Evolutionary conservation across 2,888 invertebrate genomes (phyloP), one percentile per base, ranked within the genome.

Genomic region (Galeopsomyia nigrocyanea): DNA sequence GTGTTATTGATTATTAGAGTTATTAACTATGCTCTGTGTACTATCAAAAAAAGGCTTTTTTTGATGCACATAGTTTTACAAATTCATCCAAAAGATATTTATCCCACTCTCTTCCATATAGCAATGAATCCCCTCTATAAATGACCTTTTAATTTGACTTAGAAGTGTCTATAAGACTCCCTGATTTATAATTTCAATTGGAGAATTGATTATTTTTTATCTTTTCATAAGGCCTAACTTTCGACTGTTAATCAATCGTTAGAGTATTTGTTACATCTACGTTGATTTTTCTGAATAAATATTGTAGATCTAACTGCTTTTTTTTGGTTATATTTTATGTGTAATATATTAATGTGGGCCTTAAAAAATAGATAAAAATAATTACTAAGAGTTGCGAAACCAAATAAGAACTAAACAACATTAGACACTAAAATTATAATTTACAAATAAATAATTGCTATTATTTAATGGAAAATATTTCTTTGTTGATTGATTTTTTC

Each of bases 111-210:
- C 58, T 31, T 49, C 65, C 67, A 22, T 63, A 64, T 63, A 64
- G 64, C 46, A 21, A 65, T 58, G 63, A 31, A 68, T 49, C 63
- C 67, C 64, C n/a, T 55, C 47, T 39, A 50, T 51, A 66, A 39
- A 47, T 13, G 53, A 55, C 14, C 50, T 60, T 64, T 21, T 65
- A 55, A 68, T 68, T 73, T 73, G 73, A 73, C 73, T 73, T 73
- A 73, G 73, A 66, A 69, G 61, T 22, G 60, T 62, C 56, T 31
- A 55, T 14, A 26, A 46, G 46, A 68, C 55, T 55, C 31, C 17
- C n/a, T 55, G 39, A 65, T 65, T 72, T 58, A 19, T 53, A 63
- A 65, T 66, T 62, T 57, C 19, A 65, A 66, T 69, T 61, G 68
- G 51, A 66, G 51, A 63, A 68, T 57, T 65, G 60, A 73, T 68